These are phyloP conservation scores for Tachysurus fulvidraco DNA, from an alignment of 2,113 vertebrate species.

Conservation along the genomic window DNA sequence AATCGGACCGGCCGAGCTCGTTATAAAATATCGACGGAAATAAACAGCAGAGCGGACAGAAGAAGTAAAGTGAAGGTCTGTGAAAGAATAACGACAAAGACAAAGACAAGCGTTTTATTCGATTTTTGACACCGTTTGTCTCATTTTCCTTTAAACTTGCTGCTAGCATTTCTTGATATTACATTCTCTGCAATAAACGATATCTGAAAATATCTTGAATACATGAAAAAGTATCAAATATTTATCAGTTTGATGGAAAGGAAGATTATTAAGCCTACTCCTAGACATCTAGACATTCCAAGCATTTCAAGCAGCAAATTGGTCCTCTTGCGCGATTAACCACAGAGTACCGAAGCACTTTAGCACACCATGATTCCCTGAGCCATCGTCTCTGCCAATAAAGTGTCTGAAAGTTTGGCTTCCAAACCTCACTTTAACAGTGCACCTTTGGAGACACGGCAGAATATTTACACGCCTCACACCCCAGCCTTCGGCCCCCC, in stretches of 20 bases:
- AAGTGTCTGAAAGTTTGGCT: slow-evolving; percentile 20
- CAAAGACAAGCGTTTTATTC: not conserved
- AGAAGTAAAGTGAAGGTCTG: not conserved
- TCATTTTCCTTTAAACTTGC: not conserved
- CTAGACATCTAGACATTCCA: not conserved
- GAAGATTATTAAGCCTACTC: not conserved
- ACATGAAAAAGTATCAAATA: not conserved
- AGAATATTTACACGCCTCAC: slow-evolving; percentile 50
- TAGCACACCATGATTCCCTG: not conserved
- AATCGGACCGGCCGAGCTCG: not conserved
- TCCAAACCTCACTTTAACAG: not conserved
- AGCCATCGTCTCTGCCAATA: not conserved
- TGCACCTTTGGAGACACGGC: slow-evolving; percentile 2
- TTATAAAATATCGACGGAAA: not conserved
- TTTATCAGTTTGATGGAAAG: not conserved
- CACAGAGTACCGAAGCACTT: slow-evolving; percentile 11
- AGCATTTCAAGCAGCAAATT: slow-evolving; percentile 13
- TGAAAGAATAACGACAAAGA: not conserved
- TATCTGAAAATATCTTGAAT: not conserved
- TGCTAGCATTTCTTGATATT: not conserved
- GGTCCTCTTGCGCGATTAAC: slow-evolving; percentile 21
- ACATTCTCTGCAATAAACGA: not conserved
- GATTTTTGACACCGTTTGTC: not conserved
- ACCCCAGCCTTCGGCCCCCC: slow-evolving; percentile 26
- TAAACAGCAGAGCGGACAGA: not conserved